Conservation (phyloP, 2,888 invertebrate species). For the Brenthis daphne region DNA sequence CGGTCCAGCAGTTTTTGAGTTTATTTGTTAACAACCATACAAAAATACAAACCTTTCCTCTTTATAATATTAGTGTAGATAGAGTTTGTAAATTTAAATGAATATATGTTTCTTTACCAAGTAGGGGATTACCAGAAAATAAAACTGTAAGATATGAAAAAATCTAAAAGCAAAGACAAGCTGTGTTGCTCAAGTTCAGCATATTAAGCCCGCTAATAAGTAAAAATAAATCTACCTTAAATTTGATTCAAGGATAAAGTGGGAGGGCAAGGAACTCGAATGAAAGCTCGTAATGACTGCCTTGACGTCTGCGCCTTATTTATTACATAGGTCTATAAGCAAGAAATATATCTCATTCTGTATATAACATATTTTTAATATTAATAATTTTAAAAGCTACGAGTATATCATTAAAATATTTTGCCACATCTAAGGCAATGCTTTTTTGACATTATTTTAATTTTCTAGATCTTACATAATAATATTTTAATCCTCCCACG, state of each 20-base stretch:
- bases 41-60: no score
- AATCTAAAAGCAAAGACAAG: not conserved
- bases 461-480: not conserved
- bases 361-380: conserved; percentile 11
- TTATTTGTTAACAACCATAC: no score
- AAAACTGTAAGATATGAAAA: not conserved
- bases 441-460: conserved; percentile 19
- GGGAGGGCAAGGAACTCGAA: conserved; percentile 31
- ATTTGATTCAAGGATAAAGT: conserved; percentile 30
- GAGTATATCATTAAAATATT: conserved; percentile 5
- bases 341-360: not conserved
- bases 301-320: conserved; percentile 9
- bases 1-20: no score
- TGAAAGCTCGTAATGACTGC: conserved; percentile 33
- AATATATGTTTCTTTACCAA: no score
- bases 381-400: conserved; percentile 4
- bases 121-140: not conserved
- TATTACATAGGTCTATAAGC: conserved; percentile 3
- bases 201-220: conserved; percentile 15
- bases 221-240: conserved; percentile 16
- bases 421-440: conserved; percentile 22
- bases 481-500: no score
- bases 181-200: not conserved
- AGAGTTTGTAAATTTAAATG: no score
- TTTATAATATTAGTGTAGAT: no score